Percentiles rank a stretch among this genome's conserved stretches.
phyloP scores from a whole-genome alignment of 2,113 vertebrate species.

The Callipepla californica region DNA sequence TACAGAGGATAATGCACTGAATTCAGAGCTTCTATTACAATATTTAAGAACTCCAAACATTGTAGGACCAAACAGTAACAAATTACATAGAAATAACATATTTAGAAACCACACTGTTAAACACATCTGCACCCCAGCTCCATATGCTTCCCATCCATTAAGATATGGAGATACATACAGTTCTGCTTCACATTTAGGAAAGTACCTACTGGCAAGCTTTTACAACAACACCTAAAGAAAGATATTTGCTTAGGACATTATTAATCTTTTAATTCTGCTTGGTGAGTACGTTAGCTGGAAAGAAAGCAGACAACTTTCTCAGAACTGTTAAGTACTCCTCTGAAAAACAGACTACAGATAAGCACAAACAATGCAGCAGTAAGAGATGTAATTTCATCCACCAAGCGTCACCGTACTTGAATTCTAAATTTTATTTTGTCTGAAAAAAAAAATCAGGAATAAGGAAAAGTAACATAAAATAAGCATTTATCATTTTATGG shows the following conservation, averaged over 20 bases:
- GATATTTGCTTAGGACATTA: neutral
- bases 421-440: too few relatives aligned
- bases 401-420: neutral
- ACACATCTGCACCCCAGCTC: neutral
- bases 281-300: neutral
- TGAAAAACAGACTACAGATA: neutral
- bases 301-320: neutral
- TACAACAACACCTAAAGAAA: neutral
- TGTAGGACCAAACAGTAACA: neutral
- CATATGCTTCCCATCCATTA: neutral
- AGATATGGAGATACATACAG: neutral
- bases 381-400: neutral
- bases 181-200: neutral
- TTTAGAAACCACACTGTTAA: neutral
- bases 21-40: neutral
- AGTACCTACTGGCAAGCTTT: neutral
- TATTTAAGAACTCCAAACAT: neutral
- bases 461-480: neutral
- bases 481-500: neutral
- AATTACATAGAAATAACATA: neutral
- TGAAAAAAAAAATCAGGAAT: neutral
- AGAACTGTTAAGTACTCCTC: neutral
- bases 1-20: rapidly evolving
- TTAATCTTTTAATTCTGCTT: neutral
- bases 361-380: neutral